phyloP scores from a whole-genome alignment of 2,113 vertebrate genomes.

The Echinops telfairi region DNA sequence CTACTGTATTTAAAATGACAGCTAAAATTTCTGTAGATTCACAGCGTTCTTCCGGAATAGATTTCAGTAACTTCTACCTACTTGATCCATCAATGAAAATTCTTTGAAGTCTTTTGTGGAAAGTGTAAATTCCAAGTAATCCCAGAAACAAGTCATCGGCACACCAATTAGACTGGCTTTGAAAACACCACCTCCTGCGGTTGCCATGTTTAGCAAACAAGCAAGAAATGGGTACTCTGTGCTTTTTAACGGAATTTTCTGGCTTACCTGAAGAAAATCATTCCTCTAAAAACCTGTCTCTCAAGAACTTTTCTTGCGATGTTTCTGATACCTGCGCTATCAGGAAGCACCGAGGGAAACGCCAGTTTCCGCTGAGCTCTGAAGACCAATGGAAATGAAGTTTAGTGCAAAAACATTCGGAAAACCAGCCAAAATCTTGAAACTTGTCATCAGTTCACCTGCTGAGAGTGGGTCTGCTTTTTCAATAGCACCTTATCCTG shows the following conservation, averaged over 20 bases:
- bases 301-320: conserved; percentile 42
- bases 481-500: conserved; percentile 80
- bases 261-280: conserved; percentile 39
- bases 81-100: conserved; percentile 30
- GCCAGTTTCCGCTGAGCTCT: conserved; percentile 53
- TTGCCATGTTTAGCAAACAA: conserved; percentile 44
- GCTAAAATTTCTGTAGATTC: conserved; percentile 33
- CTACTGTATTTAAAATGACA: conserved; percentile 43
- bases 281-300: conserved; percentile 45
- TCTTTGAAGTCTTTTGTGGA: conserved; percentile 7
- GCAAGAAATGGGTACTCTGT: conserved; percentile 37
- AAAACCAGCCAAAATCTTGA: conserved; percentile 70
- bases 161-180: conserved; percentile 3
- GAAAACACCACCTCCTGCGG: conserved; percentile 16
- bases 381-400: conserved; percentile 62
- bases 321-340: conserved; percentile 54
- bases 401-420: conserved; percentile 75
- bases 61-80: conserved; percentile 28
- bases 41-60: neutral
- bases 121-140: conserved; percentile 47
- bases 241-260: conserved; percentile 30
- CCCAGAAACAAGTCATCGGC: neutral
- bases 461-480: conserved; percentile 57
- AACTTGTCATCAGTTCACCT: conserved; percentile 66
- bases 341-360: conserved; percentile 67